Evolutionary conservation across 37 sponge, comb jelly and placozoan genomes (phyloP), one percentile per base, ranked within the genome.

Genomic region (Oscarella lobularis): DNA sequence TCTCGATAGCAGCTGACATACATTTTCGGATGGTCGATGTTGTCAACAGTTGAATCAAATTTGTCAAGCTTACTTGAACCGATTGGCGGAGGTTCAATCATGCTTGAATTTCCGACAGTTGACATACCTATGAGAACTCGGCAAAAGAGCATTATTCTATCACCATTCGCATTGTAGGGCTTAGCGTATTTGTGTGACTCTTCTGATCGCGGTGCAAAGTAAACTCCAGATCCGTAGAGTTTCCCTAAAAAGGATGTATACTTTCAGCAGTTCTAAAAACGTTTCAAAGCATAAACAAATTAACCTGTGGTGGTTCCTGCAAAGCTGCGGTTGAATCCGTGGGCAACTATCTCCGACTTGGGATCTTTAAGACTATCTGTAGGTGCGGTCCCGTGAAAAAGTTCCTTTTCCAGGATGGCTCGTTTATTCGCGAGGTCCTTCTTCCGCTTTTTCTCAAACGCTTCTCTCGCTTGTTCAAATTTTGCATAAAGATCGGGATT

Each of bases 401-500:
- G n/a, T n/a, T n/a, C n/a, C n/a, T n/a, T n/a, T n/a, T n/a, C n/a
- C n/a, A n/a, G n/a, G n/a, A n/a, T n/a, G n/a, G n/a, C n/a, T n/a
- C n/a, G n/a, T n/a, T n/a, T n/a, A n/a, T n/a, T n/a, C n/a, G n/a
- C n/a, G n/a, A n/a, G n/a, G n/a, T n/a, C n/a, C n/a, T n/a, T n/a
- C n/a, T n/a, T n/a, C n/a, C n/a, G n/a, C n/a, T n/a, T n/a, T n/a
- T n/a, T n/a, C n/a, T n/a, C n/a, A n/a, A n/a, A n/a, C n/a, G n/a
- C n/a, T n/a, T n/a, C n/a, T n/a, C n/a, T n/a, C n/a, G n/a, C n/a
- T n/a, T n/a, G n/a, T n/a, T n/a, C n/a, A n/a, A n/a, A n/a, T n/a
- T n/a, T 80, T 5, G 33, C 35, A 37, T 85, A 89, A 1, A 82
- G 67, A 0, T 2, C 65, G 27, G 83, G 83, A 9, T 85, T 81